Conservation (phyloP, 2,888 invertebrate genomes). For the Leptopilina syphax region DNA sequence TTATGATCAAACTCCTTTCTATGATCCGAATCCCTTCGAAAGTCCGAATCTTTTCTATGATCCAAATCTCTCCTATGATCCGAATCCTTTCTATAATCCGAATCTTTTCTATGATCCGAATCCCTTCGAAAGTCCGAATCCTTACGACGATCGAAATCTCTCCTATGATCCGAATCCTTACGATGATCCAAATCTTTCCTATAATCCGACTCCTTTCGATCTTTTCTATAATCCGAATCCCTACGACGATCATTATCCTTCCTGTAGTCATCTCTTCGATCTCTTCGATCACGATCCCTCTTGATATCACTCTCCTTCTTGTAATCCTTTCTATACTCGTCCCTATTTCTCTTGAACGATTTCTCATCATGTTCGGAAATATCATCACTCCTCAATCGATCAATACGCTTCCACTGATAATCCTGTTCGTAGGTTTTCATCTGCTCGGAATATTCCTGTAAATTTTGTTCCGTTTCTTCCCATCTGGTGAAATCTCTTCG, state of each 20-base stretch:
- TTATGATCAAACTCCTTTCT: slow-evolving; percentile 52
- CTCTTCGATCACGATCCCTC: slow-evolving; percentile 47
- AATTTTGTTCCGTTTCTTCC: slow-evolving; percentile 72
- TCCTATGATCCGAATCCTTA: slow-evolving; percentile 56
- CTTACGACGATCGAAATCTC: slow-evolving; percentile 42
- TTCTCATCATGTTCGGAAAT: slow-evolving; percentile 45
- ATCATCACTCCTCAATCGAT: slow-evolving; percentile 48
- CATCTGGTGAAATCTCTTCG: slow-evolving; percentile 70
- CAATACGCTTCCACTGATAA: slow-evolving; percentile 47
- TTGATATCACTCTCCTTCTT: slow-evolving; percentile 49
- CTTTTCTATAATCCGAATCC: slow-evolving; percentile 35
- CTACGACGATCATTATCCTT: slow-evolving; percentile 56
- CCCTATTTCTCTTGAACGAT: slow-evolving; percentile 52
- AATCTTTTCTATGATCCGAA: slow-evolving; percentile 42
- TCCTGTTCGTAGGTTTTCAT: slow-evolving; percentile 63
- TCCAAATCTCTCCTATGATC: slow-evolving; percentile 42
- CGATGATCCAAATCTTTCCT: slow-evolving; percentile 47
- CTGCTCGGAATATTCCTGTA: slow-evolving; percentile 69
- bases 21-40: slow-evolving; percentile 56
- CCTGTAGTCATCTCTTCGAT: slow-evolving; percentile 54
- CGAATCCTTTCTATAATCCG: slow-evolving; percentile 25
- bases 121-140: slow-evolving; percentile 46
- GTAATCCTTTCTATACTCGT: slow-evolving; percentile 57
- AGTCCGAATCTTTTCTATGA: slow-evolving; percentile 51
- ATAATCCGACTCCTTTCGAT: slow-evolving; percentile 21